Evolutionary conservation across 2,797 vertebrate genomes (phyloP).

Genomic region (Spondyliosoma cantharus): DNA sequence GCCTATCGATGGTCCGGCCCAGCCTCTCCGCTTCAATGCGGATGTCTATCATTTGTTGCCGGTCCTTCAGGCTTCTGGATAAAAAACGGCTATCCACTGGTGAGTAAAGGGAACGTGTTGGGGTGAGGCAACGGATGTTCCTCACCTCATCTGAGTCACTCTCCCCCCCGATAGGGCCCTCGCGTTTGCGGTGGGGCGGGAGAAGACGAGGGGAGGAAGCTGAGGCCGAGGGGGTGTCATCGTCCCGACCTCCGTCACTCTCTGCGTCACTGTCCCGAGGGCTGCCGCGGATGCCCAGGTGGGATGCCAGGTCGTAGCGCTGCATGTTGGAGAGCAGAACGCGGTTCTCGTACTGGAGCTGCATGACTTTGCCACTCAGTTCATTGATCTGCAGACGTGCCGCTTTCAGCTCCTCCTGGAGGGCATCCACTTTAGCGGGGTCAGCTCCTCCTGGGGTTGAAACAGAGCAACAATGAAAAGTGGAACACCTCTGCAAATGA

Average conservation of each 20-base stretch:
- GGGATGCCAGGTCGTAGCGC: constrained; percentile 97
- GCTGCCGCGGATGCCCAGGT: constrained; percentile 93
- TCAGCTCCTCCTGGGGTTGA: constrained; percentile 81
- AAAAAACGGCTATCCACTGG: constrained; percentile 89
- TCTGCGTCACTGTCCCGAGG: constrained; percentile 96
- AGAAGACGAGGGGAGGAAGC: constrained; percentile 87
- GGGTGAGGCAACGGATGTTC: constrained; percentile 96
- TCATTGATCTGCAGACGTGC: constrained; percentile 97
- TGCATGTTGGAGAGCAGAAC: constrained; percentile 99
- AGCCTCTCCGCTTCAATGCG: constrained; percentile 96
- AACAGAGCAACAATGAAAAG: constrained; percentile 50
- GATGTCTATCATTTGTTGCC: constrained; percentile 98
- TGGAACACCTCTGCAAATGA: constrained; percentile 53
- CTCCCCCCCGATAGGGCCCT: constrained; percentile 97
- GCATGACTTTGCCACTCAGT: constrained; percentile 98
- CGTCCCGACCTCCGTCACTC: constrained; percentile 94
- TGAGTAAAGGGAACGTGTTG: constrained; percentile 93
- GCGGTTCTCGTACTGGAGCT: constrained; percentile 98
- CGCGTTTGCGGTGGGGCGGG: constrained; percentile 95
- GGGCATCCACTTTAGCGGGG: constrained; percentile 89
- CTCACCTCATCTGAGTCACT: constrained; percentile 97
- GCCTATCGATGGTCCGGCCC: constrained; percentile 95
- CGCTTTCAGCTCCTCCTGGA: constrained; percentile 97
- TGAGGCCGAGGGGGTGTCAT: constrained; percentile 83
- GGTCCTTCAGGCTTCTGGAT: constrained; percentile 94